Evolutionary conservation across 2,888 invertebrate genomes (phyloP).

Genomic region (Aromia moschata): DNA sequence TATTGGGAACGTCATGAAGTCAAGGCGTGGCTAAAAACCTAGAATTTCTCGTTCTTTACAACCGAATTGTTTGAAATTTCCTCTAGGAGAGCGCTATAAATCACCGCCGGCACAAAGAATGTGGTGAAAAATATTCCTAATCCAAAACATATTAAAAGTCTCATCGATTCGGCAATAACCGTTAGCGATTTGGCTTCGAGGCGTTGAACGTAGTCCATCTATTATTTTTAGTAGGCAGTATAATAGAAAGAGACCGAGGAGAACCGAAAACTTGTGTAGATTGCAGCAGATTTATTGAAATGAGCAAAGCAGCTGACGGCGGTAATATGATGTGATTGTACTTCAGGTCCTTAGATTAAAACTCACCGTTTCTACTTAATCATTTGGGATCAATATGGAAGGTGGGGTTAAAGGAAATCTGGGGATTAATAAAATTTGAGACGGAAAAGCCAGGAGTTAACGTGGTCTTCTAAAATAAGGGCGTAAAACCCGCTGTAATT

Average conservation of each 20-base stretch:
- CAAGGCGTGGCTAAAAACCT: too few species aligned
- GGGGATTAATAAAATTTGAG: background rate
- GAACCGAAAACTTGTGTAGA: constrained; percentile 39
- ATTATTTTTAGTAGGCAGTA: constrained; percentile 40
- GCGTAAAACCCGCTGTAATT: too few species aligned
- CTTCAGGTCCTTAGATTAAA: constrained; percentile 36
- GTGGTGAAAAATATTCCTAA: constrained; percentile 24
- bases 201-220: constrained; percentile 39
- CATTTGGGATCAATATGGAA: constrained; percentile 4
- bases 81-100: too few species aligned
- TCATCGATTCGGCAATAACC: constrained; percentile 41
- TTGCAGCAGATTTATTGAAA: constrained; percentile 46
- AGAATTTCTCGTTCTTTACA: too few species aligned
- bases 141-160: constrained; percentile 41
- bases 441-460: background rate
- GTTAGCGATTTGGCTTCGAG: constrained; percentile 41
- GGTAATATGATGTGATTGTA: constrained; percentile 37
- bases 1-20: too few species aligned
- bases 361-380: constrained; percentile 27
- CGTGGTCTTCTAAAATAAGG: too few species aligned
- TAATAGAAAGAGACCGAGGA: constrained; percentile 28
- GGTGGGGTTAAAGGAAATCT: background rate
- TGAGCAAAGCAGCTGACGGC: constrained; percentile 45
- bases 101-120: background rate
- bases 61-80: too few species aligned